Percentiles rank a stretch among this genome's conserved stretches.
phyloP scores from a whole-genome alignment of 2,113 vertebrate genomes.

The Thryonomys swinderianus region DNA sequence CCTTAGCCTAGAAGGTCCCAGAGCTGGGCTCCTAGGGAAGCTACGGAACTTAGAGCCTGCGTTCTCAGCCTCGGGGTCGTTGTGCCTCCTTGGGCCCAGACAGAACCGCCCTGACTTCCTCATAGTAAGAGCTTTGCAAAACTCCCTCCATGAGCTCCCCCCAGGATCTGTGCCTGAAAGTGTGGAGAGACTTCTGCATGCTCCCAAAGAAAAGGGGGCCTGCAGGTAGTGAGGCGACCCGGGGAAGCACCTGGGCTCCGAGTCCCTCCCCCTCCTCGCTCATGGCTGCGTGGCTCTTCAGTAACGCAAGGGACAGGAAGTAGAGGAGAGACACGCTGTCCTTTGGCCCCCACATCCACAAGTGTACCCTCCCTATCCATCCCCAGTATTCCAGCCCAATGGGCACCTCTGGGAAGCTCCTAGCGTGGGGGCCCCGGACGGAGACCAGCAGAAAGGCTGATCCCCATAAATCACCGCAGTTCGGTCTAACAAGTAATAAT shows the following conservation, averaged over 20 bases:
- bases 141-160: not conserved
- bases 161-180: not conserved
- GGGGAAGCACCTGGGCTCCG: too few relatives aligned
- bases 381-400: not conserved
- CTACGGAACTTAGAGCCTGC: not conserved
- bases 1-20: not conserved
- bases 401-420: conserved; percentile 38
- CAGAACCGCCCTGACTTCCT: not conserved
- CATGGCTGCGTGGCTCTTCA: not conserved
- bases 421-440: not conserved
- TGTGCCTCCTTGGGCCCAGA: not conserved
- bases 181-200: not conserved
- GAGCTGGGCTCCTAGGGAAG: not conserved
- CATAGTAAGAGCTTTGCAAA: not conserved
- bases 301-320: not conserved
- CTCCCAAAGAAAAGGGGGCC: not conserved
- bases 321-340: not conserved
- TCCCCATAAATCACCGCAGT: conserved; percentile 63
- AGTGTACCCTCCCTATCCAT: not conserved
- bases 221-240: too few relatives aligned
- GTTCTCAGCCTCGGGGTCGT: not conserved
- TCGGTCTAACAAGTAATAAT: conserved; percentile 63
- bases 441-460: conserved; percentile 44
- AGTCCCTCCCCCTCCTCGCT: rapidly evolving
- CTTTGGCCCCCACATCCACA: not conserved